Evolutionary conservation across 2,797 vertebrate genomes (phyloP), one percentile per base, ranked within the genome.

Genomic region (Chloroceryle amazona): DNA sequence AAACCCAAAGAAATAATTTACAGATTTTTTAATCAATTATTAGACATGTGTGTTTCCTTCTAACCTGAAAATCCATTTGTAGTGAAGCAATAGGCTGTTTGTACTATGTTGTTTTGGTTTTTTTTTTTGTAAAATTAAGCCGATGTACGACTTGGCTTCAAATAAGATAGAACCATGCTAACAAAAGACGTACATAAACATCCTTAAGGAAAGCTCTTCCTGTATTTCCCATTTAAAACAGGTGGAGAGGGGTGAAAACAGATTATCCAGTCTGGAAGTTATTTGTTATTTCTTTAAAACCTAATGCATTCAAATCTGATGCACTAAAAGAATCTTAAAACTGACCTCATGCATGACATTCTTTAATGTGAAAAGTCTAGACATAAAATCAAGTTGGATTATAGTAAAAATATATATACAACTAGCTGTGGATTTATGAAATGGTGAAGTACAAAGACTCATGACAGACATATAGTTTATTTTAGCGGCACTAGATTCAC

Each of bases 351-450:
- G 44, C 60, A 81, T 23, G 16, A 3, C 35, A 23, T 70, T 86
- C 68, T 88, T 88, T 35, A 90, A 73, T 21, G 37, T 81, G 86
- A 90, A 93, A 95, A 83, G 29, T 86, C 81, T 92, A 95, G 95
- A 90, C 68, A 71, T 93, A 93, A 96, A 97, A 94, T 93, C 96
- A 95, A 96, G 61, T 81, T 95, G 75, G 89, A 93, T 97, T 96
- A 91, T 83, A 95, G 62, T 86, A 90, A 94, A 96, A 79, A 93
- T 39, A 37, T 58, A 82, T 92, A 90, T 96, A 93, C 87, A 94
- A 35, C 67, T 74, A 83, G 76, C 51, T 93, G 60, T 76, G 70
- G 90, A 96, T 97, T 98, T 97, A 96, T 90, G 83, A 97, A 95
- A 97, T 68, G 65, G 63, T 96, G 88, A 96, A 86, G 75, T 81